Conservation (phyloP, 2,888 invertebrate species). For the Biston stratarius region DNA sequence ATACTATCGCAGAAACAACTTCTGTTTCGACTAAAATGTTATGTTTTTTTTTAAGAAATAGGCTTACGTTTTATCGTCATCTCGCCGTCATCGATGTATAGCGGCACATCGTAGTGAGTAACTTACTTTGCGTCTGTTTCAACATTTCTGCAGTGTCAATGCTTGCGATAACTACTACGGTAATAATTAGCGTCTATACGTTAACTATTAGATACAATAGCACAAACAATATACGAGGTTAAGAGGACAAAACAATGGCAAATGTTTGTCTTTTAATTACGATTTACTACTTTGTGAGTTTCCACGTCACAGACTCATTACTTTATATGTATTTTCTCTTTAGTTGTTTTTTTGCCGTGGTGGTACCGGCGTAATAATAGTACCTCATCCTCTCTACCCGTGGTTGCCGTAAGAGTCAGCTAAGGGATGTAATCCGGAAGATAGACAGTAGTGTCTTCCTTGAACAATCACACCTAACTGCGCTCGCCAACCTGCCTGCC, state of each 20-base stretch:
- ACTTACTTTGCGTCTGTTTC: background rate
- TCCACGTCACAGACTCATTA: background rate
- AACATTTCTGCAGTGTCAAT: constrained; percentile 1
- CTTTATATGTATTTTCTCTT: background rate
- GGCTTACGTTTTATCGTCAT: too few relatives aligned
- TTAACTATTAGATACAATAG: constrained; percentile 19
- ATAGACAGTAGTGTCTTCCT: too few relatives aligned
- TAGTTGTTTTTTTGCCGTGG: too few relatives aligned
- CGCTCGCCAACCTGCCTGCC: too few relatives aligned
- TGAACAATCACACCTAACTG: too few relatives aligned
- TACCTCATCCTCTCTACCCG: too few relatives aligned
- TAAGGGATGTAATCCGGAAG: too few relatives aligned
- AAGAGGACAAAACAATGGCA: constrained; percentile 23
- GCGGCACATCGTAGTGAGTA: background rate
- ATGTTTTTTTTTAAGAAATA: too few relatives aligned
- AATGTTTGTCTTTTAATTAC: constrained; percentile 11
- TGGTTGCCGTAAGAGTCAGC: too few relatives aligned
- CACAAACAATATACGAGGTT: constrained; percentile 29
- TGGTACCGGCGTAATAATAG: background rate
- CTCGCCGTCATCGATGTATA: too few relatives aligned
- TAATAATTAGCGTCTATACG: constrained; percentile 23
- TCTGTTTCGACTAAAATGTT: too few relatives aligned
- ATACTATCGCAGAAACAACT: too few relatives aligned
- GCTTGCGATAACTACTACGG: constrained; percentile 12
- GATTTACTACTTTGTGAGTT: background rate